These are phyloP conservation scores for Hafferia zeledoni DNA, from an alignment of 2,797 vertebrate species.

Conservation along the genomic window DNA sequence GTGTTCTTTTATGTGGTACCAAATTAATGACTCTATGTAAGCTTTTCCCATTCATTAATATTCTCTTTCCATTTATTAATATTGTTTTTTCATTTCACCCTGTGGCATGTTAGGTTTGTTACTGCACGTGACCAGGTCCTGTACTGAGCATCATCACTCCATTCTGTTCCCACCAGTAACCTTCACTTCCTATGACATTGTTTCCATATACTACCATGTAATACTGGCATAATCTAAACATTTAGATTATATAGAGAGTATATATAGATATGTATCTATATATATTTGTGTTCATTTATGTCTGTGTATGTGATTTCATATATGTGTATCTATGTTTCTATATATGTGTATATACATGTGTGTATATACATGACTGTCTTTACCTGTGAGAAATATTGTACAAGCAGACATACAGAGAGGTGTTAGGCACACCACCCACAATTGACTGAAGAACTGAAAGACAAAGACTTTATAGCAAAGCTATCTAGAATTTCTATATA, in stretches of 20 bases:
- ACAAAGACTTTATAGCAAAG: not conserved
- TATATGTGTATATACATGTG: not conserved
- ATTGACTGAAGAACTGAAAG: not conserved
- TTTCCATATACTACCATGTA: not conserved
- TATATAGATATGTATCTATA: slow-evolving; percentile 54
- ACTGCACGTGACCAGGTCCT: not conserved
- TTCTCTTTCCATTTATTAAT: slow-evolving; percentile 39
- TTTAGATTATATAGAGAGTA: not conserved
- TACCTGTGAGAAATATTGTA: not conserved
- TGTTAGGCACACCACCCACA: not conserved
- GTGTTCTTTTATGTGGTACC: not conserved
- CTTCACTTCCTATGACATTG: not conserved
- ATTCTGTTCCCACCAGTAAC: slow-evolving; percentile 4
- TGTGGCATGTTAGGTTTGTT: not conserved
- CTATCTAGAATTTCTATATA: not conserved
- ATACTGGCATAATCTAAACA: not conserved
- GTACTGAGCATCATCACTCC: not conserved
- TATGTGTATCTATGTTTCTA: not conserved
- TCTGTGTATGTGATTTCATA: not conserved
- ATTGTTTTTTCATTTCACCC: not conserved
- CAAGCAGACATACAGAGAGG: not conserved
- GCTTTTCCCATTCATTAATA: slow-evolving; percentile 15
- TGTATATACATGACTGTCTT: not conserved
- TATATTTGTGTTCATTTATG: slow-evolving; percentile 11
- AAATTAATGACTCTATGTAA: not conserved